Percentiles rank a stretch among this genome's conserved stretches.
Conservation (phyloP, 2,797 vertebrate species). For the Malacoctenus gilli region DNA sequence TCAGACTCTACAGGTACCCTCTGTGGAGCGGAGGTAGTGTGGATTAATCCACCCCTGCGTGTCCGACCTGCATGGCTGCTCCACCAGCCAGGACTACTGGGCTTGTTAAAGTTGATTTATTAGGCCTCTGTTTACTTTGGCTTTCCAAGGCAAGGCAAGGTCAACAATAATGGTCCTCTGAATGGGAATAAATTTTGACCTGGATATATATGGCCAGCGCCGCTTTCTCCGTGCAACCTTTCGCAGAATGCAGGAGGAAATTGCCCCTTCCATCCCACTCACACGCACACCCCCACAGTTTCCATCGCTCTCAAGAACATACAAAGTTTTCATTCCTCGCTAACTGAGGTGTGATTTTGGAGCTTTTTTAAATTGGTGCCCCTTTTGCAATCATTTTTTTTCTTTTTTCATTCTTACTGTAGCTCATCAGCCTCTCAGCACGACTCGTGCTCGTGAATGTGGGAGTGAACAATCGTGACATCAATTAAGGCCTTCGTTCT, state of each 20-base stretch:
- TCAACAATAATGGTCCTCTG: constrained; percentile 85
- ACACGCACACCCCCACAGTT: constrained; percentile 43
- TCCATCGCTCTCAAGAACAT: too few relatives aligned
- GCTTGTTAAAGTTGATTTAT: constrained; percentile 88
- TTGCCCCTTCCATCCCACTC: constrained; percentile 33
- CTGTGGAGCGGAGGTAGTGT: constrained; percentile 69
- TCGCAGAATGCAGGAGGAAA: constrained; percentile 62
- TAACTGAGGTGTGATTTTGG: constrained; percentile 54
- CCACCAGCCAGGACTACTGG: constrained; percentile 67
- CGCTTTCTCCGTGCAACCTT: constrained; percentile 60
- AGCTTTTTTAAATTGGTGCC: constrained; percentile 63
- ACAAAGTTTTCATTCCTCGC: constrained; percentile 45
- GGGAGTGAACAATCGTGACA: constrained; percentile 63
- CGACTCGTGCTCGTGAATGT: constrained; percentile 45
- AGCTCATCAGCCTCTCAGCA: constrained; percentile 1
- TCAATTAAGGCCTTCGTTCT: constrained; percentile 67
- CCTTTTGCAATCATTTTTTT: constrained; percentile 48
- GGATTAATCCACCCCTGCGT: constrained; percentile 76
- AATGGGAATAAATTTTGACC: constrained; percentile 84
- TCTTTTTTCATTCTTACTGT: constrained; percentile 6
- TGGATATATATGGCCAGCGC: constrained; percentile 60
- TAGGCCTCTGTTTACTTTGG: constrained; percentile 82
- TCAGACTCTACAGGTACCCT: constrained; percentile 80
- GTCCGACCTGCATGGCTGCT: constrained; percentile 73
- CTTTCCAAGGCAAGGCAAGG: constrained; percentile 83